Conservation (phyloP, 92 coral and sea anemone species). For the Epizoanthus stellaris region DNA sequence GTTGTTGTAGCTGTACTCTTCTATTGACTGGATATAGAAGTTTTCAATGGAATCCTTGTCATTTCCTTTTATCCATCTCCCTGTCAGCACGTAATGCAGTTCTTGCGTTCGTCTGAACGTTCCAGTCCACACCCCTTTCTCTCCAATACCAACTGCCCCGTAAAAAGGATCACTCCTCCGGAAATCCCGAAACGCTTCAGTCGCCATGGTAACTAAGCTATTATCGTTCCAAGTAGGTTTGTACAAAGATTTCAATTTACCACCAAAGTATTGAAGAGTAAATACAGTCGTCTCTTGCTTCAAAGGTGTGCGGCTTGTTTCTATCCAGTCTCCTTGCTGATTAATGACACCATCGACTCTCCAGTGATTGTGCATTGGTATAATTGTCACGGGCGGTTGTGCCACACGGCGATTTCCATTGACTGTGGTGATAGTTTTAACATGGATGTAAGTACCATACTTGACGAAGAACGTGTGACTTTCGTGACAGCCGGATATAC, state of each 20-base stretch:
- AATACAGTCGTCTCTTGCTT: not conserved
- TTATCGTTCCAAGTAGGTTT: not conserved
- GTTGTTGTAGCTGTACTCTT: not conserved
- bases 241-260: not conserved
- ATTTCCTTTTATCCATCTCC: not conserved
- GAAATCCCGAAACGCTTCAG: not conserved
- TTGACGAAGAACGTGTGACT: slow-evolving; percentile 12
- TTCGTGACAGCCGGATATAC: slow-evolving; percentile 14
- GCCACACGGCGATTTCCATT: not conserved
- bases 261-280: not conserved
- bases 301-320: not conserved
- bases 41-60: not conserved
- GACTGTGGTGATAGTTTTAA: not conserved
- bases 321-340: not conserved
- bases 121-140: not conserved
- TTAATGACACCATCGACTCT: not conserved
- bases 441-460: not conserved
- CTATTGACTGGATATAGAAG: not conserved
- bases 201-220: not conserved
- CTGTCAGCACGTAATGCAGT: not conserved
- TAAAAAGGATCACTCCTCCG: not conserved
- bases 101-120: not conserved
- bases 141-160: not conserved
- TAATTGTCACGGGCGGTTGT: not conserved
- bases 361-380: not conserved